phyloP scores from a whole-genome alignment of 1,140 invertebrate genomes.

The Drosophila sp. region DNA sequence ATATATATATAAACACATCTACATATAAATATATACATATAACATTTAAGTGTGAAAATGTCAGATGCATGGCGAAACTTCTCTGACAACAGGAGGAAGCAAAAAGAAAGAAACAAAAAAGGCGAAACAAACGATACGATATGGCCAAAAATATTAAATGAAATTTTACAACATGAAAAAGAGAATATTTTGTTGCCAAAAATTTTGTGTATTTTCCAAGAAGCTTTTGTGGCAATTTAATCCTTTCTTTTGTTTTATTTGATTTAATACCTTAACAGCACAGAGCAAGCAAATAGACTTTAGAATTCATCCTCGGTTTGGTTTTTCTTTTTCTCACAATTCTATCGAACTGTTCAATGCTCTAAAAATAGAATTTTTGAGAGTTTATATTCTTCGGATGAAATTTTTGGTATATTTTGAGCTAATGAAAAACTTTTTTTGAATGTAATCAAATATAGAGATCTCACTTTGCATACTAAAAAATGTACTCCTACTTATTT shows the following conservation, averaged over 20 bases:
- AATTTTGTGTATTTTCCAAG: constrained; percentile 4
- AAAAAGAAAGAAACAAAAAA: constrained; percentile 13
- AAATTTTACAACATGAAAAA: constrained; percentile 61
- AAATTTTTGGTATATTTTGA: too few species aligned
- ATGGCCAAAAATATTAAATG: constrained; percentile 61
- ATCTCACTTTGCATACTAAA: too few species aligned
- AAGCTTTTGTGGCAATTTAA: constrained; percentile 44
- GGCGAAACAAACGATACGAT: constrained; percentile 26
- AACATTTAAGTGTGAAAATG: constrained; percentile 75
- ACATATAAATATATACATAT: constrained; percentile 36
- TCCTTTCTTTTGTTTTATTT: constrained; percentile 50
- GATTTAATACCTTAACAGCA: not conserved
- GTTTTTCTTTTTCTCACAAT: too few species aligned
- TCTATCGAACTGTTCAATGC: too few species aligned
- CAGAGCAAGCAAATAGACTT: not conserved
- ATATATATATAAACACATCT: constrained; percentile 43
- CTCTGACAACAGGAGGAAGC: constrained; percentile 36
- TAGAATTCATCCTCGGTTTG: too few species aligned
- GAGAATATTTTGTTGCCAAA: constrained; percentile 5
- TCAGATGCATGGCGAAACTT: constrained; percentile 72
- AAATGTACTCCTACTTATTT: too few species aligned
- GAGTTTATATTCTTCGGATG: too few species aligned
- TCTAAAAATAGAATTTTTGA: too few species aligned
- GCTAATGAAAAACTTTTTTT: too few species aligned
- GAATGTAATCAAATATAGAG: too few species aligned